Evolutionary conservation across 1,140 invertebrate genomes (phyloP), one percentile per base, ranked within the genome.

Genomic region (Eueides isabella): DNA sequence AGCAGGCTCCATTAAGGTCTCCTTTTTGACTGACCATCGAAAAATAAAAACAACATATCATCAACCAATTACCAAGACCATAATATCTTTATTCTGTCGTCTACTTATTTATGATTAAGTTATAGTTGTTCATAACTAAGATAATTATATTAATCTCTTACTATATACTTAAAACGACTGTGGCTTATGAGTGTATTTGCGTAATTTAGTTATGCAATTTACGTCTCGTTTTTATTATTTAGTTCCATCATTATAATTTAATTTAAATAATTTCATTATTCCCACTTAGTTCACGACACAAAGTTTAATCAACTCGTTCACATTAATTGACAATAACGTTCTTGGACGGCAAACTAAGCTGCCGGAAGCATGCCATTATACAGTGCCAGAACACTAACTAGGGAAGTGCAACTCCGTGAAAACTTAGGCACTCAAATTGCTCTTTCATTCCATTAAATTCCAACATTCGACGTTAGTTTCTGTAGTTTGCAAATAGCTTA

Each of bases 381-480:
- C 67, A 61, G 28, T 33, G 14, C n/a, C 26, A 61, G 26, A 44
- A 19, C 41, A 67, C 14, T n/a, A 30, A 16, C 28, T 68, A 30
- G 6, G 23, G 48, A 68, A 12, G 67, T 33, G 41, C 44, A 61
- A 61, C 48, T 30, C 16, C 29, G 44, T 68, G 48, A 23, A 61
- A 48, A 23, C 30, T 61, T 35, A 35, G 33, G 11, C 12, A 68
- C 19, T 69, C 19, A 61, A 69, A 69, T 48, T 69, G 67, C 30
- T 68, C 41, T 61, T 35, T 61, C 48, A 69, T 69, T 69, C 61
- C 29, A 69, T 69, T 69, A 11, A 61, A 69, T 7, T 48, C 33
- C 9, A 28, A 26, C 44, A 26, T 26, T 55, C 48, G 48, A 55
- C 23, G 48, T 55, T 55, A 19, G 48, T 23, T 55, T 55, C 19